Percentiles rank a stretch among this genome's conserved stretches.
These are phyloP conservation scores for Akabosia matsudoensis DNA, from an alignment of 1,140 invertebrate species.

Conservation along the genomic window DNA sequence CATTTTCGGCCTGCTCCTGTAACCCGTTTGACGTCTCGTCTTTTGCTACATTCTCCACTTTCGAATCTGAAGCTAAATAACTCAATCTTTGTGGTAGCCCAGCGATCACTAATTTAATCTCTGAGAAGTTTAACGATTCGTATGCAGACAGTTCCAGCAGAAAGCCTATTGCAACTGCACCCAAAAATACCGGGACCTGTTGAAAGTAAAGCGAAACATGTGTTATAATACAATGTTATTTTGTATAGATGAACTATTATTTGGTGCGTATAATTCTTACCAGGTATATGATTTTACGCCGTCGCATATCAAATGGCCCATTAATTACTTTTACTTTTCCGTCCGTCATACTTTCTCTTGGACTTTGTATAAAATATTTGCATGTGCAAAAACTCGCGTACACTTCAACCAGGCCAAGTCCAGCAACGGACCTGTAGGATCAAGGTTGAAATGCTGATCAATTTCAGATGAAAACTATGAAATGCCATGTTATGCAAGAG, in stretches of 20 bases:
- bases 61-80: neutral
- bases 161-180: neutral
- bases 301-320: neutral
- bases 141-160: neutral
- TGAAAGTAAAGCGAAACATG: neutral
- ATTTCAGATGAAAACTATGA: no score
- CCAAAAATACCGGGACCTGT: neutral
- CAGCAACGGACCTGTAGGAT: no score
- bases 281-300: neutral
- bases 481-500: no score
- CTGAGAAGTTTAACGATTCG: slow-evolving; percentile 4
- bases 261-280: neutral
- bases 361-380: no score
- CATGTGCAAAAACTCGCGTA: no score
- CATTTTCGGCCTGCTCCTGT: neutral
- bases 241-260: no score
- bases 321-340: neutral
- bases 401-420: no score
- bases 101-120: neutral
- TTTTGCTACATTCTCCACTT: neutral
- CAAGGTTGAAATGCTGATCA: no score
- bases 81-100: neutral
- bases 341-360: neutral
- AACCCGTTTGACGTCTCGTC: neutral
- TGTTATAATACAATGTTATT: neutral